These are phyloP conservation scores for Meteorus sp. DNA, from an alignment of 1,140 invertebrate genomes.

Conservation along the genomic window DNA sequence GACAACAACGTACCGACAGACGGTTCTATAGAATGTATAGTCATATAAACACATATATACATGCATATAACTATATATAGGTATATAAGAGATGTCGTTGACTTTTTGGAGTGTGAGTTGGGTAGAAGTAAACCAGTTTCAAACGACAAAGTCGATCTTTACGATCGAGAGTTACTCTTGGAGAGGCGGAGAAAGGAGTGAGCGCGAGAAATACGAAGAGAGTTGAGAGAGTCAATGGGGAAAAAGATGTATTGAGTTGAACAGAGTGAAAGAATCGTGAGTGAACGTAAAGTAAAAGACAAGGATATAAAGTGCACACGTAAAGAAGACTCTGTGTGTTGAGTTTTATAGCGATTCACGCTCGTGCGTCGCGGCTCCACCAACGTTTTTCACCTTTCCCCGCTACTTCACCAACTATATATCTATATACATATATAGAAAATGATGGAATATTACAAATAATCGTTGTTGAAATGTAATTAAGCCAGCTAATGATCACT, in stretches of 20 bases:
- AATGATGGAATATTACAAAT: conserved; percentile 38
- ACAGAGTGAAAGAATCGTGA: conserved; percentile 4
- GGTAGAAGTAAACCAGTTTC: conserved; percentile 26
- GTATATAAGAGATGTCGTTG: conserved; percentile 20
- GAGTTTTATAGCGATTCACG: conserved; percentile 28
- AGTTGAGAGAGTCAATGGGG: neutral
- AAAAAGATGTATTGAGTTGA: neutral
- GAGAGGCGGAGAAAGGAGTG: conserved; percentile 19
- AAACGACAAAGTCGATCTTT: conserved; percentile 28
- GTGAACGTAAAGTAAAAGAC: conserved; percentile 8
- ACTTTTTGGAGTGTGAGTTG: conserved; percentile 14
- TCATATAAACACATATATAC: too few species aligned
- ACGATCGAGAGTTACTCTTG: conserved; percentile 33
- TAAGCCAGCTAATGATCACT: conserved; percentile 49
- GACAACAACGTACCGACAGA: too few species aligned
- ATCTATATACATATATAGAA: neutral
- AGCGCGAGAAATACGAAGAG: conserved; percentile 16
- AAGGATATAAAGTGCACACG: too few species aligned
- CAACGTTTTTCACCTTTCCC: conserved; percentile 15
- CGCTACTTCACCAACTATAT: neutral
- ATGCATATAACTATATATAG: too few species aligned
- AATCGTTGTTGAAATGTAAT: conserved; percentile 47
- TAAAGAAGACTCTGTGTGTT: too few species aligned
- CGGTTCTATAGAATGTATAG: too few species aligned
- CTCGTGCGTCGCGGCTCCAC: conserved; percentile 31